Percentiles rank a stretch among this genome's conserved stretches.
Conservation (phyloP, 2,797 vertebrate genomes). For the Decapterus maruadsi region DNA sequence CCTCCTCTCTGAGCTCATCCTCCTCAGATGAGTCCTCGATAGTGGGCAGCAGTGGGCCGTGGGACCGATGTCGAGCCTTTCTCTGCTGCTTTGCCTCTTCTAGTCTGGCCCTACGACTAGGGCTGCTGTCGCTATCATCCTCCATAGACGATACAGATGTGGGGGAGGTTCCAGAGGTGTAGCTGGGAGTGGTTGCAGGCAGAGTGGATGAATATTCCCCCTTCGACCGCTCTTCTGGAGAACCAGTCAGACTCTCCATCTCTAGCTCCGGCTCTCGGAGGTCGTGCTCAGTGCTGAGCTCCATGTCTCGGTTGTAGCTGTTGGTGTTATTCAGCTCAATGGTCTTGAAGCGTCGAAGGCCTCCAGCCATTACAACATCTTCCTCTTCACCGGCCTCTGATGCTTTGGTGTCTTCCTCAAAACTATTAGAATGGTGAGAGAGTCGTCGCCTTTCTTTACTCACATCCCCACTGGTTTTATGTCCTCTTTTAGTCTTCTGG, state of each 20-base stretch:
- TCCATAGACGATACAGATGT: conserved; percentile 98
- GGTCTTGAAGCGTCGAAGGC: conserved; percentile 97
- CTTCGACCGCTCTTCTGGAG: conserved; percentile 95
- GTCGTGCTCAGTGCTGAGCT: conserved; percentile 91
- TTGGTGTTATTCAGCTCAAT: conserved; percentile 98
- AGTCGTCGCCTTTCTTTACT: conserved; percentile 91
- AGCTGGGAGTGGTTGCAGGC: conserved; percentile 97
- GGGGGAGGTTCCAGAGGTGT: conserved; percentile 97
- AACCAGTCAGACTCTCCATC: conserved; percentile 99
- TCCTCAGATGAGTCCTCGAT: conserved; percentile 99
- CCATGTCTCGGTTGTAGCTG: conserved; percentile 92
- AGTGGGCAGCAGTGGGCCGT: conserved; percentile 96
- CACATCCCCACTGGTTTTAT: conserved; percentile 89
- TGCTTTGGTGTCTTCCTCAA: conserved; percentile 92
- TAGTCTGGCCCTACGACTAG: conserved; percentile 95
- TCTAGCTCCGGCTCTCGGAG: conserved; percentile 95
- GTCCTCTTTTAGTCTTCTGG: conserved; percentile 84
- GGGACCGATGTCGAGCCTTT: conserved; percentile 96
- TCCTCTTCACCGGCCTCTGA: conserved; percentile 84
- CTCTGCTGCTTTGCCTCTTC: conserved; percentile 99
- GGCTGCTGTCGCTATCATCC: conserved; percentile 99
- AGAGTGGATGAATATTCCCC: conserved; percentile 98
- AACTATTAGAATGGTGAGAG: conserved; percentile 90
- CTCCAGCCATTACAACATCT: conserved; percentile 90
- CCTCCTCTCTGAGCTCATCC: conserved; percentile 97